Base-by-base conservation (phyloP, 2,888 invertebrate species). In the Erannis defoliaria region DNA sequence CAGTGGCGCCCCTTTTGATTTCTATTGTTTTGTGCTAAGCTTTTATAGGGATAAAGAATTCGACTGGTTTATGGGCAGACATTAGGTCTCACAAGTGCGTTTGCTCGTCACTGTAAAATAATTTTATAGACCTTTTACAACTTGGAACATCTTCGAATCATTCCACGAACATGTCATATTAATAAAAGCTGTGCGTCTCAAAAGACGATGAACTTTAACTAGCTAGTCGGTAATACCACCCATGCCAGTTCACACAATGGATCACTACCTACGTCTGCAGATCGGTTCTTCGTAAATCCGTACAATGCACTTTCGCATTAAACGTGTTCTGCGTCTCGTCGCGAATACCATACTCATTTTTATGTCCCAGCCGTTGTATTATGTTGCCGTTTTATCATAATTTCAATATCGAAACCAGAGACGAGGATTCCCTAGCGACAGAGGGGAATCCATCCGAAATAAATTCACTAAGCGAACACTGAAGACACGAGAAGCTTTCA, bases 381-480 rank as follows among this genome's bases (percentile, higher is more conserved):
- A 60, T 64, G 62, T 62, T 64, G 54, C 54, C 53, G 63, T 70
- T 72, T 72, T 70, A 72, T 70, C 65, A 70, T 70, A 67, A 70
- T 72, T 70, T 72, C 66, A 67, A 72, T 70, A 72, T 67, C 51
- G 67, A 66, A 70, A 59, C 64, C 63, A 60, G 62, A 72, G 68
- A 61, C 64, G 54, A 23, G 26, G 40, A 53, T 40, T 58, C 70
- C 68, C 67, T 10, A 46, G 67, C 56, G 67, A 63, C 33, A 23
- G 16, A 26, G 35, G 64, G 55, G 56, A 66, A 70, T 64, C 62
- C 63, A 45, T 66, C 60, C 57, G 57, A 61, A 67, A 72, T 70
- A 68, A 68, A 67, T 68, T 56, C 62, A 35, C 50, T 43, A 46
- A 51, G 23, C 21, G 55, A 49, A 38, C 3, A 19, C 51, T 46